Evolutionary conservation across 2,888 invertebrate species (phyloP).

Genomic region (Aleiodes leptofemur): DNA sequence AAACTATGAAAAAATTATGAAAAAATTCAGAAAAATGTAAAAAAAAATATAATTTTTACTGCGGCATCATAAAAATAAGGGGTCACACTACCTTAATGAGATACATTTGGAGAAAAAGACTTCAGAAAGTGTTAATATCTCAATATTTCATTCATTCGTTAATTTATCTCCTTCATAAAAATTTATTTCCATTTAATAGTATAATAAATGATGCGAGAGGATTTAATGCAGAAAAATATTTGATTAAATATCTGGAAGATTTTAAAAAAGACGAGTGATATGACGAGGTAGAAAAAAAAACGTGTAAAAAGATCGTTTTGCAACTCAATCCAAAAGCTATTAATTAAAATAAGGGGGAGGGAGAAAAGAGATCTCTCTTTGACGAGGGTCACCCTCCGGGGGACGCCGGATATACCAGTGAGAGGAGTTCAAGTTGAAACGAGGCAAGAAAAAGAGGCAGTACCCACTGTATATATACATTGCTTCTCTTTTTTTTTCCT

Average conservation of each 20-base stretch:
- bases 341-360: constrained; percentile 15
- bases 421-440: neutral
- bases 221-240: neutral
- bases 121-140: too few species aligned
- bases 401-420: neutral
- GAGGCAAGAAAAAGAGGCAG: neutral
- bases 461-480: too few species aligned
- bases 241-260: neutral
- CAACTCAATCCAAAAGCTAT: constrained; percentile 28
- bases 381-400: constrained; percentile 24
- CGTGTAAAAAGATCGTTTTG: constrained; percentile 26
- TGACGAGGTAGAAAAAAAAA: constrained; percentile 52
- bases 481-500: too few species aligned
- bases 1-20: too few species aligned
- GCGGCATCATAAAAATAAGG: too few species aligned
- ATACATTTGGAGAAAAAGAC: too few species aligned
- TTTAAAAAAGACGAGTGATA: neutral
- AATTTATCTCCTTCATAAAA: neutral
- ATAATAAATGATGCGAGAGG: too few species aligned
- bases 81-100: too few species aligned
- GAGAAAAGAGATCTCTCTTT: constrained; percentile 18
- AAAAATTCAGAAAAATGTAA: too few species aligned
- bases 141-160: neutral
- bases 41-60: too few species aligned
- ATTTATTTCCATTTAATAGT: too few species aligned